Conservation (phyloP, 2,113 vertebrate genomes). For the Cariama cristata region DNA sequence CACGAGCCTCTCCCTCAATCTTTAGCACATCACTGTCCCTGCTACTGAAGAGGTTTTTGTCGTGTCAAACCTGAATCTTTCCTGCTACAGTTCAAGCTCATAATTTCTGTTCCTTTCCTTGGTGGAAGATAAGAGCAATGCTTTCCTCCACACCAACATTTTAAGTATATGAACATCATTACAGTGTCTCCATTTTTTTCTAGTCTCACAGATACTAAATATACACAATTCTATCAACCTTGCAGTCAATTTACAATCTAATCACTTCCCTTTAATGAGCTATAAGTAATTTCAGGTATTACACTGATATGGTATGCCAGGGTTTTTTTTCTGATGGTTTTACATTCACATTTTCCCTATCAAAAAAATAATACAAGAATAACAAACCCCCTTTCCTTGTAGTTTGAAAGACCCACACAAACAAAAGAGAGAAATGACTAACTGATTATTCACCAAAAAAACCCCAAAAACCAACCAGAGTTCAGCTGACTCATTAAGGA, state of each 20-base stretch:
- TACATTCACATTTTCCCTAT: neutral
- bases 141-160: neutral
- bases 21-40: neutral
- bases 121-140: neutral
- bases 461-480: neutral
- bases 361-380: neutral
- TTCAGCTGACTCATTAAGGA: neutral
- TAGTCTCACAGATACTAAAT: neutral
- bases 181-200: accelerated
- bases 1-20: neutral
- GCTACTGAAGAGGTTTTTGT: neutral
- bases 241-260: neutral
- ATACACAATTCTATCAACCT: neutral
- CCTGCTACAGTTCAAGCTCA: neutral
- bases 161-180: neutral
- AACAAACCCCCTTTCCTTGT: neutral
- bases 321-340: neutral
- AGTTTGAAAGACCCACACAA: neutral
- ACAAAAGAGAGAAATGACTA: neutral
- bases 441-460: neutral
- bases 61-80: neutral
- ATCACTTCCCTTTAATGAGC: neutral
- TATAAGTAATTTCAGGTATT: neutral
- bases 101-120: neutral
- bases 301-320: neutral